Percentiles rank a stretch among this genome's conserved stretches.
These are phyloP conservation scores for Criorhina ranunculi DNA, from an alignment of 2,888 invertebrate genomes.

Conservation along the genomic window DNA sequence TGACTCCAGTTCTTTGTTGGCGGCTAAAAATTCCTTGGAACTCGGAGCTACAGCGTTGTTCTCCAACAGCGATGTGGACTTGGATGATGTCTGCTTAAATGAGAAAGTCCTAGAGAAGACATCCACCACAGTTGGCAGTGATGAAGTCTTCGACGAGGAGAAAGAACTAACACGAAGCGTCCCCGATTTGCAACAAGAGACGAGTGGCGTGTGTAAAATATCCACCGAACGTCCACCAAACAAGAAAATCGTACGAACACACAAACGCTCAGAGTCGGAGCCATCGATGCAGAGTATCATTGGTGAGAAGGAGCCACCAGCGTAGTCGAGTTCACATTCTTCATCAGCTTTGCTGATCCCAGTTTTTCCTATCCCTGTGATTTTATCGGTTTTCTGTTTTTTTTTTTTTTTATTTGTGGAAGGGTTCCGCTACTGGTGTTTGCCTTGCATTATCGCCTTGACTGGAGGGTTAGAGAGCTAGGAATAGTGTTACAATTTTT, in stretches of 20 bases:
- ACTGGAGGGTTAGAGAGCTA: slow-evolving; percentile 15
- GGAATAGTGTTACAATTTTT: slow-evolving; percentile 41
- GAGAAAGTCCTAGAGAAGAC: slow-evolving; percentile 87
- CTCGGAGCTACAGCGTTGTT: slow-evolving; percentile 91
- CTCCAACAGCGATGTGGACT: slow-evolving; percentile 93
- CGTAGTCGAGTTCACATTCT: slow-evolving; percentile 73
- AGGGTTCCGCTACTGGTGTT: not conserved
- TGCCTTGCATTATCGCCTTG: slow-evolving; percentile 17
- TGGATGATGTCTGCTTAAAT: slow-evolving; percentile 92
- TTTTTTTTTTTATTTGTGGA: not conserved
- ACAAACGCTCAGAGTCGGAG: slow-evolving; percentile 84
- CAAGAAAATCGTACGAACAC: slow-evolving; percentile 80
- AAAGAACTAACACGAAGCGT: slow-evolving; percentile 83
- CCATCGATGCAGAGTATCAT: slow-evolving; percentile 82
- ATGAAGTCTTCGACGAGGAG: slow-evolving; percentile 81
- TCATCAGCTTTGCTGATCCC: not conserved
- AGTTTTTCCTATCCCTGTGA: slow-evolving; percentile 24
- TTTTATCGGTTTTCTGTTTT: slow-evolving; percentile 44
- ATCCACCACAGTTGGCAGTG: slow-evolving; percentile 81
- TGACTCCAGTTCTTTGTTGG: slow-evolving; percentile 78
- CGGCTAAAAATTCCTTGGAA: slow-evolving; percentile 84
- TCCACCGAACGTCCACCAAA: slow-evolving; percentile 77
- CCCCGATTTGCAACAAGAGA: slow-evolving; percentile 81
- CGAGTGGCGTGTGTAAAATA: slow-evolving; percentile 58
- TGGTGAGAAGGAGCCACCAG: slow-evolving; percentile 78